Evolutionary conservation across 2,113 vertebrate species (phyloP), one percentile per base, ranked within the genome.

Genomic region (Hippocampus abdominalis): DNA sequence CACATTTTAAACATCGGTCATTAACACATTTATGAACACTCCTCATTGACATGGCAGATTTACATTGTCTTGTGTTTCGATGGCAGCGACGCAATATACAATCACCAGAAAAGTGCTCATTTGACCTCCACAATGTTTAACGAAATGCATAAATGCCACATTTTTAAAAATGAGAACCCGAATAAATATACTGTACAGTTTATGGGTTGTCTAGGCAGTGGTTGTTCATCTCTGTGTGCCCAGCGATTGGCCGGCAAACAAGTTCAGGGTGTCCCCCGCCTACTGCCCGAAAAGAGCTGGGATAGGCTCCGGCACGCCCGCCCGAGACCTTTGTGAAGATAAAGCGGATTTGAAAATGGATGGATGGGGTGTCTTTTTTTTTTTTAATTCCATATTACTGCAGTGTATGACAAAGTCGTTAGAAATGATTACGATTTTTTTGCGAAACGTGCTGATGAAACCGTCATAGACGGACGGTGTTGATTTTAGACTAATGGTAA

Each of bases 401-500:
- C 32, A 36, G 32, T 36, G 32, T 6, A 36, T 36, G 32, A 6
- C 32, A 36, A 6, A 6, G 5, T 36, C 5, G 32, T 36, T 36
- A 36, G 32, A 36, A 36, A 36, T 36, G 4, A 36, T 36, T 6
- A 36, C 32, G 32, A 36, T 36, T 36, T 36, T 36, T 36, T 36
- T 36, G 32, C 5, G 32, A 36, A 36, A 36, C 32, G 6, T 36
- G 32, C 32, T 36, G 66, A 53, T 53, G 8, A 53, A 53, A 53
- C 16, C 36, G 32, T 36, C 32, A 36, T 36, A 36, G 32, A 36
- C 0, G 32, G 32, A 70, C 1, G 11, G 56, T 42, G 64, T 61
- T 61, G 73, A 87, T 74, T 15, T 64, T 0, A 18, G 2, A 16
- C 6, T n/a, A 69, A 81, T 1, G 32, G 5, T 36, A 36, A 36